These are phyloP conservation scores for Tupiocoris notatus DNA, from an alignment of 2,888 invertebrate genomes.

Conservation along the genomic window DNA sequence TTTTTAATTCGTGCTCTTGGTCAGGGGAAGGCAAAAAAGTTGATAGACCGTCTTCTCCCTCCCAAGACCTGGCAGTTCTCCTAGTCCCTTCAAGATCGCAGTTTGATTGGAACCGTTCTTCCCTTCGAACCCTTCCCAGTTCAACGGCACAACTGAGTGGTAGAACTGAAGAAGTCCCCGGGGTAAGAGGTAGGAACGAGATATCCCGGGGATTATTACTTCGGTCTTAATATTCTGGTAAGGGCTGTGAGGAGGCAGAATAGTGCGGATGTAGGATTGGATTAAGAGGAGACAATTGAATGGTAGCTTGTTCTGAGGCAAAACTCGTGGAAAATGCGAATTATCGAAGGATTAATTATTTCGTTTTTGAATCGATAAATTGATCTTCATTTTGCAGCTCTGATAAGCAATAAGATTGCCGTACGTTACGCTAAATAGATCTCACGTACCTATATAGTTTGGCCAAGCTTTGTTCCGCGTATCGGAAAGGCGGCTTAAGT, in stretches of 20 bases:
- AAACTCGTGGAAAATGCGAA: too few relatives aligned
- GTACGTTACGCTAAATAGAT: too few relatives aligned
- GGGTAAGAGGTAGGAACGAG: background rate
- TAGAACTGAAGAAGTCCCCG: background rate
- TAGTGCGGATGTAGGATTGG: background rate
- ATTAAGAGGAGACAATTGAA: too few relatives aligned
- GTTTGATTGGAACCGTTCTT: constrained; percentile 7
- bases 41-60: background rate
- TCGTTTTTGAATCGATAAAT: too few relatives aligned
- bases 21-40: constrained; percentile 7
- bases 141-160: background rate
- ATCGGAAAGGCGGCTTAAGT: too few relatives aligned
- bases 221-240: constrained; percentile 2
- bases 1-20: constrained; percentile 5
- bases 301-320: too few relatives aligned
- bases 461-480: too few relatives aligned
- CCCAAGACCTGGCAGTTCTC: background rate
- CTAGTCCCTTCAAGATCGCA: constrained; percentile 1
- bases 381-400: too few relatives aligned
- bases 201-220: constrained; percentile 10
- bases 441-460: too few relatives aligned
- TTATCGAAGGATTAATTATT: too few relatives aligned
- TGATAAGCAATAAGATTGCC: too few relatives aligned
- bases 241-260: background rate
- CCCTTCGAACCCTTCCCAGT: background rate